phyloP scores from a whole-genome alignment of 64 coral and sea anemone species.

The Actinia tenebrosa region DNA sequence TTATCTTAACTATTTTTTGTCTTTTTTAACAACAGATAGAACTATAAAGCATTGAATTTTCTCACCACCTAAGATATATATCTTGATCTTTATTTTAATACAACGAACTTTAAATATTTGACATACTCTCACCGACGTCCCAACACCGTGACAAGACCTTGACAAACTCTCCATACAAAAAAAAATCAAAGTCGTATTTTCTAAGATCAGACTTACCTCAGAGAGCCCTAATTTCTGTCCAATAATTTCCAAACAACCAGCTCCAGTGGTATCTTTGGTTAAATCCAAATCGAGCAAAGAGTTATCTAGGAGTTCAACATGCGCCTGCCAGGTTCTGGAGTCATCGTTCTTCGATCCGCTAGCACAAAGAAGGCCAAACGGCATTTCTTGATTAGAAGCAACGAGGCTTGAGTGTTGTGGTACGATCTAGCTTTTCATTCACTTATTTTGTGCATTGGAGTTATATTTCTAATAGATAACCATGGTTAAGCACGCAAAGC shows the following conservation, averaged over 20 bases:
- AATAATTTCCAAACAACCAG: conserved; percentile 23
- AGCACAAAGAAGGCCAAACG: conserved; percentile 18
- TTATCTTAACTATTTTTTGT: neutral
- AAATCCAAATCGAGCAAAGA: conserved; percentile 13
- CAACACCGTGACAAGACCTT: neutral
- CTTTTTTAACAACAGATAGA: neutral
- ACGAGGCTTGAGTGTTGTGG: neutral
- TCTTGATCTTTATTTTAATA: neutral
- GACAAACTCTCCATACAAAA: neutral
- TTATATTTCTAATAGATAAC: neutral
- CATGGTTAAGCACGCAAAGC: neutral
- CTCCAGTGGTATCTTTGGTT: conserved; percentile 4
- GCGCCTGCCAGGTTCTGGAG: neutral
- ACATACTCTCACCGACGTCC: neutral
- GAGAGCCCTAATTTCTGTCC: conserved; percentile 8
- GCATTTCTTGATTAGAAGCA: neutral
- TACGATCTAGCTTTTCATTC: neutral
- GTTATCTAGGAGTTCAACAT: conserved; percentile 25
- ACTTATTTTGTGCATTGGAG: neutral
- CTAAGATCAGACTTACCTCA: conserved; percentile 7
- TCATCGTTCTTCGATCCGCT: conserved; percentile 15
- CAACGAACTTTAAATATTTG: neutral
- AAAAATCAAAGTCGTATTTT: neutral
- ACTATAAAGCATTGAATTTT: neutral
- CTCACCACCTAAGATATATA: neutral